phyloP scores from a whole-genome alignment of 2,888 invertebrate species.

The Drosophila nr. perissopoda region DNA sequence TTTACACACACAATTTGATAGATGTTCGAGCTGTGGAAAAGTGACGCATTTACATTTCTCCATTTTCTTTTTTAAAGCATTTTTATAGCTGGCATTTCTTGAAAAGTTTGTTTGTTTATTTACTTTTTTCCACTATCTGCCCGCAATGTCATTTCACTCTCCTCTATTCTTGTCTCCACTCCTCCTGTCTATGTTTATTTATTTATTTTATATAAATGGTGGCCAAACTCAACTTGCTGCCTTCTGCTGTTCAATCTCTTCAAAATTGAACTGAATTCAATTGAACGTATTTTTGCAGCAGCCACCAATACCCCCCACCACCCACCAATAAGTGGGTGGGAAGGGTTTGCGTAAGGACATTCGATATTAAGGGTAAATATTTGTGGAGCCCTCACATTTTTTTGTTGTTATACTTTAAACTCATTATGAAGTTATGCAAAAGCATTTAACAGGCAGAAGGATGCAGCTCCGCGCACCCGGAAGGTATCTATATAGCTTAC shows the following conservation, averaged over 20 bases:
- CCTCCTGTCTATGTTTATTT: constrained; percentile 40
- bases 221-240: constrained; percentile 37
- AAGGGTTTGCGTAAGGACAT: background rate
- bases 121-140: constrained; percentile 63
- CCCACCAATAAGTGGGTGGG: constrained; percentile 9
- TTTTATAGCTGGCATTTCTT: constrained; percentile 38
- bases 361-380: constrained; percentile 61
- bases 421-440: background rate
- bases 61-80: constrained; percentile 48
- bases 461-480: background rate
- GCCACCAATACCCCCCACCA: background rate
- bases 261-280: constrained; percentile 68
- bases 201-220: constrained; percentile 70
- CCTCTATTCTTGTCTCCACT: background rate
- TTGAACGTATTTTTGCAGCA: constrained; percentile 53
- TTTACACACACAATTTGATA: constrained; percentile 65
- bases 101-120: constrained; percentile 61
- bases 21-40: constrained; percentile 68
- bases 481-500: background rate
- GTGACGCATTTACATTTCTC: constrained; percentile 69
- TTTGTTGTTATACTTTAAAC: background rate
- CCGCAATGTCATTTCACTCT: background rate
- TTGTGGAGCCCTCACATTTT: constrained; percentile 32
- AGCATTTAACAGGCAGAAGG: background rate
- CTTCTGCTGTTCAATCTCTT: constrained; percentile 40